phyloP scores from a whole-genome alignment of 2,888 invertebrate genomes.

The Drosophila planitibia region DNA sequence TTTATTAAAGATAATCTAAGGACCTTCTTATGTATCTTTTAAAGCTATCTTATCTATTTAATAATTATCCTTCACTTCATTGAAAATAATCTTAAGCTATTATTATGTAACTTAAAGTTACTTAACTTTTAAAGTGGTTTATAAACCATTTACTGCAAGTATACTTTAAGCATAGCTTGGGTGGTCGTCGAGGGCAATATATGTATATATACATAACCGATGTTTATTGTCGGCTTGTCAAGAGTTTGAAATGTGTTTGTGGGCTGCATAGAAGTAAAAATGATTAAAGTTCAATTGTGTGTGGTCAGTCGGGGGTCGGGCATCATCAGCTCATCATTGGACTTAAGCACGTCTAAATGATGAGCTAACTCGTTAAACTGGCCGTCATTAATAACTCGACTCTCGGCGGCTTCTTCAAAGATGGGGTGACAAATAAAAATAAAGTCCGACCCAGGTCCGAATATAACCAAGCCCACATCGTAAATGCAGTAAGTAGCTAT shows the following conservation, averaged over 20 bases:
- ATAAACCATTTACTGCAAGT: neutral
- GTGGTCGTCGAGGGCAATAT: conserved; percentile 33
- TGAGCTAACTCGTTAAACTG: conserved; percentile 54
- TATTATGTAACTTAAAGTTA: neutral
- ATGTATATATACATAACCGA: neutral
- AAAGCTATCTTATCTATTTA: neutral
- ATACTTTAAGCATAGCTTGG: conserved; percentile 4
- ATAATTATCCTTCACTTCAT: neutral
- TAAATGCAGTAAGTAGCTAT: conserved; percentile 68
- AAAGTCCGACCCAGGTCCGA: conserved; percentile 33
- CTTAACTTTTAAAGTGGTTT: neutral
- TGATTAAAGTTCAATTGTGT: conserved; percentile 42
- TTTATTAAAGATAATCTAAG: neutral
- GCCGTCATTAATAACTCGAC: conserved; percentile 46
- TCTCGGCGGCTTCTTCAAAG: conserved; percentile 64
- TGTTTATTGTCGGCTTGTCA: conserved; percentile 17
- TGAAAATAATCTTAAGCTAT: neutral
- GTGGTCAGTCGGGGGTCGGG: conserved; percentile 39
- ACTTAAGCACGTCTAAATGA: conserved; percentile 18
- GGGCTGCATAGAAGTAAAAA: conserved; percentile 1
- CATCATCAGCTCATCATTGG: conserved; percentile 22
- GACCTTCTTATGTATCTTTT: neutral
- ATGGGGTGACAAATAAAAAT: conserved; percentile 45
- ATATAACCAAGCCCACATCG: conserved; percentile 49
- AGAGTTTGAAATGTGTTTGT: conserved; percentile 12